These are phyloP conservation scores for Phylloscopus trochiloides DNA, from an alignment of 2,113 vertebrate species.

Conservation along the genomic window DNA sequence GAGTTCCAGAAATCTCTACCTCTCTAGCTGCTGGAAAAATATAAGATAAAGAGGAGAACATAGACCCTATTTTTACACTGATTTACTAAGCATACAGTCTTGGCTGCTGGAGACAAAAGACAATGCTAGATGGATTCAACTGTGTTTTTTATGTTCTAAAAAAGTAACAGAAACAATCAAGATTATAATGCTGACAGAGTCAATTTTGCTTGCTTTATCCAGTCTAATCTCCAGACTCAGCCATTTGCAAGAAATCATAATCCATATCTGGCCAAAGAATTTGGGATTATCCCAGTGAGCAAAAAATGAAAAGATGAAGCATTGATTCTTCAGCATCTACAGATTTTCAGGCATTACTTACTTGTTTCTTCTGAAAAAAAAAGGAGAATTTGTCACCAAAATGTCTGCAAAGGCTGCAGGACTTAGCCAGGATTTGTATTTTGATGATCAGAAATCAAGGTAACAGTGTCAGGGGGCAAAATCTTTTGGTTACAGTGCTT, in stretches of 20 bases:
- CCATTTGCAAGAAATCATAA: conserved; percentile 7
- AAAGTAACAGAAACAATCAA: not conserved
- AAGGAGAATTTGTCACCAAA: not conserved
- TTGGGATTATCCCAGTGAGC: not conserved
- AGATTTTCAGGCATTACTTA: not conserved
- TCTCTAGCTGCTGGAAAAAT: not conserved
- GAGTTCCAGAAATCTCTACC: not conserved
- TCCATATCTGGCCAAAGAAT: not conserved
- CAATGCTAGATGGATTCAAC: not conserved
- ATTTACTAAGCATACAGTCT: not conserved
- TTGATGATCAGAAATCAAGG: not conserved
- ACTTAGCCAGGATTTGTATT: not conserved
- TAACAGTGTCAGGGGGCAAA: not conserved
- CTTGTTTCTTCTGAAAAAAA: not conserved
- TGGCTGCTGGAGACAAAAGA: not conserved
- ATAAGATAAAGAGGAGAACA: not conserved
- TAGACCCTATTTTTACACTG: not conserved
- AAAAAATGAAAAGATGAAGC: not conserved
- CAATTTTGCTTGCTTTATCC: conserved; percentile 23
- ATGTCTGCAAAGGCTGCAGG: not conserved
- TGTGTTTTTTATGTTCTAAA: not conserved
- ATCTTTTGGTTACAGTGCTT: not conserved
- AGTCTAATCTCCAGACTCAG: not conserved
- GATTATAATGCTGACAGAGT: not conserved
- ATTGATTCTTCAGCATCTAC: not conserved